Base-by-base conservation (phyloP, 2,113 vertebrate species). In the Tachysurus fulvidraco region DNA sequence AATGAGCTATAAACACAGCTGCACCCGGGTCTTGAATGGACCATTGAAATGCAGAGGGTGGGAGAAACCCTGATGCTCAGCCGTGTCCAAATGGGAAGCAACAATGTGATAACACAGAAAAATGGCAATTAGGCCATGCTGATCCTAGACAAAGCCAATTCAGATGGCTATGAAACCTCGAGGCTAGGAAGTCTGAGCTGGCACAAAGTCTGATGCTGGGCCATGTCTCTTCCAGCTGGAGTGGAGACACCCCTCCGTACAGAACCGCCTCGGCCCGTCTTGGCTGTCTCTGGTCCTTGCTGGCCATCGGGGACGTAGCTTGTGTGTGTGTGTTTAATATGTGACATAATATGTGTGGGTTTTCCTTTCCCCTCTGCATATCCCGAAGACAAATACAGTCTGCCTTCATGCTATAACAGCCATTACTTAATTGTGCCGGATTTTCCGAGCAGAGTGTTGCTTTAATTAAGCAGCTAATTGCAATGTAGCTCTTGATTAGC, bases 391-490 rank as follows among this genome's bases (percentile, higher is more conserved):
- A 95, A 95, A 94, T 94, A 93, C 93, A 92, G 92, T 93, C 94
- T 94, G 93, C 92, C 94, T 95, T 94, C 92, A 94, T 94, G 94
- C 93, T 95, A 93, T 94, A 95, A 95, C 95, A 95, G 94, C 95
- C 95, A 95, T 95, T 95, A 95, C 94, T 95, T 95, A 95, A 95
- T 95, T 95, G 94, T 94, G 93, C 92, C 89, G 94, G 93, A 94
- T 95, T 95, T 94, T 94, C 92, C 81, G 89, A 95, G 93, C 94
- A 93, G 93, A 95, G 95, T 95, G 95, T 95, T 94, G 95, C 98
- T 97, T 97, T 99, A 99, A 99, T 99, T 99, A 99, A 98, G 97
- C 97, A 98, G 97, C 96, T 99, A 98, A 99, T 98, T 98, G 98
- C 95, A 94, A 96, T 96, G 96, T 97, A 97, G 97, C 96, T 96